phyloP scores from a whole-genome alignment of 2,113 vertebrate genomes.

The Pseudorhombus dupliciocellatus region DNA sequence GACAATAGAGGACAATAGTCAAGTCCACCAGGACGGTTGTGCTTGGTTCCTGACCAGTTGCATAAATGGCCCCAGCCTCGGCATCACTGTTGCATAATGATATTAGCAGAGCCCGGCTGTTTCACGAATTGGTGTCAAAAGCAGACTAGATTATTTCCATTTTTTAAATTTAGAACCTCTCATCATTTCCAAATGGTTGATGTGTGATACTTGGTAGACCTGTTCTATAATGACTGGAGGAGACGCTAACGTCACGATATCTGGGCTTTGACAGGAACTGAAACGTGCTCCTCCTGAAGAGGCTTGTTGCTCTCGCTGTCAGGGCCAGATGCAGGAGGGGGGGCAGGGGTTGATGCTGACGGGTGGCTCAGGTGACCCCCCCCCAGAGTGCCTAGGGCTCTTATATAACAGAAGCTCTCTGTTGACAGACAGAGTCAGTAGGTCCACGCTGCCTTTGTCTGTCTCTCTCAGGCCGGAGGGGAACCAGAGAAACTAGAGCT shows the following conservation, averaged over 20 bases:
- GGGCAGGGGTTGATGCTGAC: constrained; percentile 37
- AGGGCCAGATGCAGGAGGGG: constrained; percentile 17
- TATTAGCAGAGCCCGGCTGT: constrained; percentile 26
- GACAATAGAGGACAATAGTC: neutral
- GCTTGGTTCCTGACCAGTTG: neutral
- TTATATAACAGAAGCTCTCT: constrained; percentile 26
- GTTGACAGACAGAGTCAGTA: constrained; percentile 15
- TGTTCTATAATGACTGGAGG: too few relatives aligned
- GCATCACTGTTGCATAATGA: constrained; percentile 25
- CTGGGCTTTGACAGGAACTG: too few relatives aligned
- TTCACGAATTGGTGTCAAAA: neutral
- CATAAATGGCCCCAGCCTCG: neutral
- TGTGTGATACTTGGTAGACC: too few relatives aligned
- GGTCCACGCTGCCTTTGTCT: constrained; percentile 11
- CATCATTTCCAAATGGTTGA: too few relatives aligned
- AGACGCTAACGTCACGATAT: too few relatives aligned
- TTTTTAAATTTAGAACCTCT: too few relatives aligned
- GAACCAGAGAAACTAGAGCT: too few relatives aligned
- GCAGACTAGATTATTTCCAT: constrained; percentile 18
- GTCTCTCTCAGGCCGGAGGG: neutral
- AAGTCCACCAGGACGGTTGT: too few relatives aligned
- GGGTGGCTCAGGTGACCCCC: constrained; percentile 60
- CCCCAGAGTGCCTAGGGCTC: constrained; percentile 18
- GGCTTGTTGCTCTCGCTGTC: constrained; percentile 9
- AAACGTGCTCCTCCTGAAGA: too few relatives aligned